A percentile compares a stretch with the other conserved stretches of the same genome.
Conservation (phyloP, 2,113 vertebrate species). For the Oreochromis spilurus region DNA sequence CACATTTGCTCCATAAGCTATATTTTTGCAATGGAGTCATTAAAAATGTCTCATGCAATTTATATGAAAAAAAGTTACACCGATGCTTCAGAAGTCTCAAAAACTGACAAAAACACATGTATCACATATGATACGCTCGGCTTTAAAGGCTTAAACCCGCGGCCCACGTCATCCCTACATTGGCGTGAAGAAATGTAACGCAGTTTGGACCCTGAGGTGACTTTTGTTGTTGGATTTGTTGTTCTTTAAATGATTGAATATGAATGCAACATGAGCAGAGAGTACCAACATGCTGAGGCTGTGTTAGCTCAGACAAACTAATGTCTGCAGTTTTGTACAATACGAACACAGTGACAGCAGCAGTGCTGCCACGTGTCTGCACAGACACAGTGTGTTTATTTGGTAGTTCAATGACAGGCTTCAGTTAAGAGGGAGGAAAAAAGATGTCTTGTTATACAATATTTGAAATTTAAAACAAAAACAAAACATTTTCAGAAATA, state of each 20-base stretch:
- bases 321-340: not conserved
- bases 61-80: not conserved
- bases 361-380: not conserved
- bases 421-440: not conserved
- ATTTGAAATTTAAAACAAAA: not conserved
- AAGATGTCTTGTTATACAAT: not conserved
- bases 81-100: not conserved
- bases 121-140: rapidly evolving
- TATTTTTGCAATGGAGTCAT: not conserved
- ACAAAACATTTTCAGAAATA: not conserved
- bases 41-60: not conserved
- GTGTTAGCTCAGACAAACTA: not conserved
- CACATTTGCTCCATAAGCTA: rapidly evolving
- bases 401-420: not conserved
- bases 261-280: not conserved
- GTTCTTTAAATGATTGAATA: not conserved
- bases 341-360: not conserved
- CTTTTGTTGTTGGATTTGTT: not conserved
- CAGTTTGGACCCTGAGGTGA: not conserved
- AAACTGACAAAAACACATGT: rapidly evolving
- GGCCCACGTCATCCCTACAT: not conserved
- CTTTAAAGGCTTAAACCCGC: not conserved
- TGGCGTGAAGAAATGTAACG: not conserved
- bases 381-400: not conserved
- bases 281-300: not conserved